phyloP scores from a whole-genome alignment of 2,888 invertebrate genomes.

The Athalia circularis region DNA sequence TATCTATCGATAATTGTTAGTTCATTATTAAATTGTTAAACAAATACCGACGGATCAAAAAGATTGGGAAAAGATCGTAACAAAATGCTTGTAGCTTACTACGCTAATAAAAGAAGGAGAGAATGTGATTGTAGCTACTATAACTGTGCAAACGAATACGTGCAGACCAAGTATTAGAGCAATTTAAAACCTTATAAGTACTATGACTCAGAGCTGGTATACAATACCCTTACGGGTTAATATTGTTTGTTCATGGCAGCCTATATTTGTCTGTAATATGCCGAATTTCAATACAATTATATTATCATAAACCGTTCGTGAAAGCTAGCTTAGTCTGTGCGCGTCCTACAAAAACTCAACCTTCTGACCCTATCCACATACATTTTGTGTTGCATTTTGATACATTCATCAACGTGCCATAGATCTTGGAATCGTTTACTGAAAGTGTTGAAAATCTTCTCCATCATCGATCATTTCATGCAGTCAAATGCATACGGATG shows the following conservation, averaged over 20 bases:
- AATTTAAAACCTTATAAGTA: too few species aligned
- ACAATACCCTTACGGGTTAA: background rate
- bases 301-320: background rate
- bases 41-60: slow-evolving; percentile 40
- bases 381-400: background rate
- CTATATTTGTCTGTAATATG: slow-evolving; percentile 13
- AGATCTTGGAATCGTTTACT: background rate
- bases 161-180: slow-evolving; percentile 14
- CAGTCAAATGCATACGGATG: too few species aligned
- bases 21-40: slow-evolving; percentile 62
- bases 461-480: too few species aligned
- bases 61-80: background rate
- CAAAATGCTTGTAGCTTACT: slow-evolving; percentile 47
- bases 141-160: background rate
- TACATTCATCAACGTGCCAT: background rate
- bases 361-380: slow-evolving; percentile 8
- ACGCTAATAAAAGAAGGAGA: slow-evolving; percentile 50
- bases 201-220: too few species aligned
- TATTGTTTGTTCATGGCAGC: background rate
- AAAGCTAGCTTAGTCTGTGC: slow-evolving; percentile 25
- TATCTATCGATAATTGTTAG: slow-evolving; percentile 64
- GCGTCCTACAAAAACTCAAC: slow-evolving; percentile 2
- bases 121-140: slow-evolving; percentile 50
- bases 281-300: slow-evolving; percentile 1
- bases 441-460: background rate